phyloP scores from a whole-genome alignment of 35 echinoderm and acorn worm genomes.

The Amphiura filiformis region DNA sequence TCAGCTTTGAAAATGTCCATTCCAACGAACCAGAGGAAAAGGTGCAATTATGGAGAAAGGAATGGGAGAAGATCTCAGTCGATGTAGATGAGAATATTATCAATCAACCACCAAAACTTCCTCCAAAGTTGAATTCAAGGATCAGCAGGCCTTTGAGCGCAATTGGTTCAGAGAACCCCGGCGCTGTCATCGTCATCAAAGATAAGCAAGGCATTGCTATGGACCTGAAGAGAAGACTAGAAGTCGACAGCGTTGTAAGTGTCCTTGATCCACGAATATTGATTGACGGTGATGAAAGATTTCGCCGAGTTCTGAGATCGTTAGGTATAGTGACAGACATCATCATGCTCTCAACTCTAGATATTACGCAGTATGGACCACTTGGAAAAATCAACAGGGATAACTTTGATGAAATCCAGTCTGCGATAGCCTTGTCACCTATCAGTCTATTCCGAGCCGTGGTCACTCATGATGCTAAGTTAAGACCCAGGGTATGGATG shows the following conservation, averaged over 20 bases:
- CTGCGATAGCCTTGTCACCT: constrained; percentile 64
- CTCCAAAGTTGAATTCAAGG: neutral
- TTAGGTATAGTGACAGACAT: constrained; percentile 86
- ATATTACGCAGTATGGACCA: constrained; percentile 62
- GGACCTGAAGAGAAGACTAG: constrained; percentile 79
- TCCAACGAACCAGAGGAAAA: constrained; percentile 83
- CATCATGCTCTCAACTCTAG: constrained; percentile 78
- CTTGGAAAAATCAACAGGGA: constrained; percentile 62
- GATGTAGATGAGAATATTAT: constrained; percentile 35
- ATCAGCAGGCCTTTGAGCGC: constrained; percentile 64
- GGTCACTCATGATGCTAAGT: constrained; percentile 61
- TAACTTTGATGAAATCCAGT: constrained; percentile 78
- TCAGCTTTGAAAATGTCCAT: constrained; percentile 80
- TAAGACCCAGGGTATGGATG: constrained; percentile 81
- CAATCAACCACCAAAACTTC: constrained; percentile 23
- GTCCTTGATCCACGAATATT: constrained; percentile 85
- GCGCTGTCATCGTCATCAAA: constrained; percentile 91
- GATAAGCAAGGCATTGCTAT: constrained; percentile 72
- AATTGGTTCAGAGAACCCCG: constrained; percentile 84
- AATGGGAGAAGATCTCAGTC: constrained; percentile 63
- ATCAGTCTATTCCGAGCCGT: constrained; percentile 78
- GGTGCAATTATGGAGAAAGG: constrained; percentile 81
- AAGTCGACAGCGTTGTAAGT: constrained; percentile 91
- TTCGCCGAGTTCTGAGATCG: constrained; percentile 82
- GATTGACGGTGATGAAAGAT: constrained; percentile 80